Evolutionary conservation across 2,888 invertebrate species (phyloP), one percentile per base, ranked within the genome.

Genomic region (Gonocerus acuteangulatus): DNA sequence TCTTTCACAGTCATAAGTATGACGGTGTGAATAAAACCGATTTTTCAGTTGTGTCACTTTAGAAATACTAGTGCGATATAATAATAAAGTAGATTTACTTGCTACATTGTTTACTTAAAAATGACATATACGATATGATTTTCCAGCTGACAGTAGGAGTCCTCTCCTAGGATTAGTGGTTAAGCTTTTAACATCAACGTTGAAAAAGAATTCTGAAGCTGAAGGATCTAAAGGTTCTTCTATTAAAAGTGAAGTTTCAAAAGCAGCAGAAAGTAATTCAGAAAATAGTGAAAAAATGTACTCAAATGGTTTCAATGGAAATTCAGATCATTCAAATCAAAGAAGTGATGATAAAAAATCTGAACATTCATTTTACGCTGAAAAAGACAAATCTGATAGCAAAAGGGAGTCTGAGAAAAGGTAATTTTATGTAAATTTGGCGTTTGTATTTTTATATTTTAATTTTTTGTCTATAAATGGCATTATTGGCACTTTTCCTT

Each of bases 221-320:
- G 22, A 36, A 48, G 9, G n/a, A 32, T 11, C 16, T 13, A 59
- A 48, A 34, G 48, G 18, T 59, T 23, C 19, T 27, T n/a, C 48
- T n/a, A 16, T 18, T 19, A 52, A 47, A 36, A 61, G 34, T 21
- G 57, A 42, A 15, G 21, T 21, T 21, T 18, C 21, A 32, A 62
- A 11, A 27, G 27, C 16, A n/a, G 15, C 0, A 23, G 48, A 48
- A 36, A 48, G 49, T 39, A 39, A 4, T n/a, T 6, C 48, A 16
- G 54, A 48, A 36, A 34, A n/a, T 34, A 47, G 21, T 44, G 58
- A 62, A 19, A 39, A 48, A 1, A 27, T 48, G 3, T 13, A 54
- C 2, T 59, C 63, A 27, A 63, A 60, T 34, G 63, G 63, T 15
- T 3, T 60, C 11, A 63, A 63, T 34, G 63, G 63, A 16, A 56